A percentile compares a stretch with the other conserved stretches of the same genome.
Conservation (phyloP, 2,113 vertebrate genomes). For the Uria lomvia region DNA sequence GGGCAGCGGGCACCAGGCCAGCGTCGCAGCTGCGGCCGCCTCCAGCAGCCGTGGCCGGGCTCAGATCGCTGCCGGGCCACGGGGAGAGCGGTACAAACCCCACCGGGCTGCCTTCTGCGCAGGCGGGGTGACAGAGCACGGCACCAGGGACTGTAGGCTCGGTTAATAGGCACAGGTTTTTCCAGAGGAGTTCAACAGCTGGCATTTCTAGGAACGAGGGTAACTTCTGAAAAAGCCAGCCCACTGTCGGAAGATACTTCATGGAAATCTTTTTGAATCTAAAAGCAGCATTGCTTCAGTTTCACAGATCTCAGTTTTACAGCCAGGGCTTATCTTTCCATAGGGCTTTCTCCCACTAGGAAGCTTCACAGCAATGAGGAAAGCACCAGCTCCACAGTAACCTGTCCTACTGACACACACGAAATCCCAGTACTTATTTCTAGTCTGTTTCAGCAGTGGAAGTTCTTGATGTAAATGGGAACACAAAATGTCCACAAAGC, state of each 20-base stretch:
- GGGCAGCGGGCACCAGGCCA: fast-evolving
- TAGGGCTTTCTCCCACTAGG: background rate
- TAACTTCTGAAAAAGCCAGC: background rate
- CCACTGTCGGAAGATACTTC: background rate
- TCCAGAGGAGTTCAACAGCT: background rate
- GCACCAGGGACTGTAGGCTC: background rate
- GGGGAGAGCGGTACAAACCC: fast-evolving
- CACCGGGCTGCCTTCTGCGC: fast-evolving
- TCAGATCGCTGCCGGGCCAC: fast-evolving
- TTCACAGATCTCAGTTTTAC: background rate
- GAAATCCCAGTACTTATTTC: background rate
- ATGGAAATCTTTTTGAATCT: background rate
- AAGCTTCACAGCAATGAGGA: background rate
- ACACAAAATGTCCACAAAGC: background rate
- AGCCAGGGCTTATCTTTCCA: background rate
- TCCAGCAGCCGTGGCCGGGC: background rate
- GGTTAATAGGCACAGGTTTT: fast-evolving
- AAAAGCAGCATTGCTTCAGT: background rate
- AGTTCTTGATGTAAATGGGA: background rate
- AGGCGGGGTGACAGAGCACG: fast-evolving
- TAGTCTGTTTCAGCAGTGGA: background rate
- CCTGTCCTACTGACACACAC: background rate
- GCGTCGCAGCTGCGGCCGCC: fast-evolving
- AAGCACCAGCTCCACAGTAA: background rate
- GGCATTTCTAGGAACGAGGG: background rate